Evolutionary conservation across 1,140 invertebrate genomes (phyloP).

Genomic region (Asobara japonica): DNA sequence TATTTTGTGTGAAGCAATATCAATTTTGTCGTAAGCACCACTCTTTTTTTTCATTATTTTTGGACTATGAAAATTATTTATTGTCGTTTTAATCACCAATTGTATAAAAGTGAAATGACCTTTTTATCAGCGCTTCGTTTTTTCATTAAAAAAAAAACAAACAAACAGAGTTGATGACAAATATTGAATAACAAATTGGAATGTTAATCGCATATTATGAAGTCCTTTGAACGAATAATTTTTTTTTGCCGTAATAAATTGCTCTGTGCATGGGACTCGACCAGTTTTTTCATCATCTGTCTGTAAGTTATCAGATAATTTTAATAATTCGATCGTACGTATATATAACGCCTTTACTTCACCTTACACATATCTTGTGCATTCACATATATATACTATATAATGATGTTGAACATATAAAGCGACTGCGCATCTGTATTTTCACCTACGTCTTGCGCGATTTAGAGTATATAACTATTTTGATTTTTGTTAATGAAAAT

Average conservation of each 20-base stretch:
- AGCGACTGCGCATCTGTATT: constrained; percentile 31
- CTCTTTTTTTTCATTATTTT: background rate
- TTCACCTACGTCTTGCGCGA: constrained; percentile 32
- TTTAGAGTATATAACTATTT: constrained; percentile 15
- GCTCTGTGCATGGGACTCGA: constrained; percentile 55
- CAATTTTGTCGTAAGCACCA: constrained; percentile 19
- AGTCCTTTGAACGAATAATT: constrained; percentile 26
- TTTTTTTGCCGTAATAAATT: constrained; percentile 36
- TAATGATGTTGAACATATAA: constrained; percentile 8
- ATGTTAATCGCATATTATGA: constrained; percentile 31
- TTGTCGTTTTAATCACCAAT: constrained; percentile 3
- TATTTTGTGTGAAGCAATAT: constrained; percentile 15
- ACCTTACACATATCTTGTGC: constrained; percentile 30
- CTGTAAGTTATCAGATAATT: constrained; percentile 40
- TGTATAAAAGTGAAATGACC: background rate
- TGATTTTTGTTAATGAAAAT: background rate
- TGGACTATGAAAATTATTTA: constrained; percentile 1
- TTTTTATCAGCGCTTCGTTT: constrained; percentile 26
- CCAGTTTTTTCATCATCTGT: constrained; percentile 44
- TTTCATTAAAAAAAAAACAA: constrained; percentile 3
- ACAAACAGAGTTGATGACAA: background rate
- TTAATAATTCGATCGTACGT: constrained; percentile 37
- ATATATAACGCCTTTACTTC: constrained; percentile 24
- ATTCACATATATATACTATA: constrained; percentile 23
- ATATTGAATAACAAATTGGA: constrained; percentile 30